Evolutionary conservation across 2,888 invertebrate genomes (phyloP).

Genomic region (Orthonychiurus folsomi): DNA sequence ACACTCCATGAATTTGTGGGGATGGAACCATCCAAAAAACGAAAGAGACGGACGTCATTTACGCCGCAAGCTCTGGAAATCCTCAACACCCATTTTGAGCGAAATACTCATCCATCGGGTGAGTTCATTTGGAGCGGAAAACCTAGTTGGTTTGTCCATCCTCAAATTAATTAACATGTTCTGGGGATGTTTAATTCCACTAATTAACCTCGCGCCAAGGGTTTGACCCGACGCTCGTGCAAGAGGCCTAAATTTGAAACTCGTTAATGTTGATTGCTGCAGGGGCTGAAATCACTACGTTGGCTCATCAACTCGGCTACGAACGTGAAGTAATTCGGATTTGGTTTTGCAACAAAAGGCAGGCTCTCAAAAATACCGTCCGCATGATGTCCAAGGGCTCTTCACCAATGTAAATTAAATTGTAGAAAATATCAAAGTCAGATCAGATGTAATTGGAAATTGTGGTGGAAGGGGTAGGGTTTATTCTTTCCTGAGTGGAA

Average conservation of each 20-base stretch:
- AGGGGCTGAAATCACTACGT: slow-evolving; percentile 94
- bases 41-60: slow-evolving; percentile 92
- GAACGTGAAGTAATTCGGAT: slow-evolving; percentile 96
- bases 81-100: slow-evolving; percentile 88
- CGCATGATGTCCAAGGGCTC: slow-evolving; percentile 72
- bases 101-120: slow-evolving; percentile 98
- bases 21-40: slow-evolving; percentile 91
- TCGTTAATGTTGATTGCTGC: slow-evolving; percentile 41
- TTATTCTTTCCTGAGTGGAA: too few relatives aligned
- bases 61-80: slow-evolving; percentile 92
- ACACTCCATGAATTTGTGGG: slow-evolving; percentile 92
- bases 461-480: too few relatives aligned
- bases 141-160: not conserved
- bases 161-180: not conserved
- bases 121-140: slow-evolving; percentile 40
- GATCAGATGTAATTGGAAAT: too few relatives aligned
- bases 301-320: slow-evolving; percentile 91
- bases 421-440: not conserved
- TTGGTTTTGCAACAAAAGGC: slow-evolving; percentile 99
- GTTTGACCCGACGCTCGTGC: too few relatives aligned
- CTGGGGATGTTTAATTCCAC: not conserved
- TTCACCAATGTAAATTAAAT: slow-evolving; percentile 29
- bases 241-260: too few relatives aligned
- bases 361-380: slow-evolving; percentile 95
- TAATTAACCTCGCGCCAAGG: not conserved